These are phyloP conservation scores for Eristalinus sepulchralis DNA, from an alignment of 2,888 invertebrate genomes.

Conservation along the genomic window DNA sequence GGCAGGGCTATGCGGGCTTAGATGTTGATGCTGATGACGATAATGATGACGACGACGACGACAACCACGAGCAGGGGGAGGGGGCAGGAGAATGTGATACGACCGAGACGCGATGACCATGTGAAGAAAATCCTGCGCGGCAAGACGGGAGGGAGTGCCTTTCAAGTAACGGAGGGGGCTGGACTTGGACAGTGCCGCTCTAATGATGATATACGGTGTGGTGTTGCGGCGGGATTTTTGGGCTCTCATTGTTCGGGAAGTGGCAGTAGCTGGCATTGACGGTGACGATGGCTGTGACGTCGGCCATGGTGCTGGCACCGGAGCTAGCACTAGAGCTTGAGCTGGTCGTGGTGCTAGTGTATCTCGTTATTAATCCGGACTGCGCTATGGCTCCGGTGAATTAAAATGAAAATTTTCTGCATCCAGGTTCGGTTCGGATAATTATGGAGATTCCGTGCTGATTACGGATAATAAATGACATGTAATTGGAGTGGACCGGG, in stretches of 20 bases:
- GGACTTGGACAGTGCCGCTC: slow-evolving; percentile 14
- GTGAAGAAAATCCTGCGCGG: slow-evolving; percentile 42
- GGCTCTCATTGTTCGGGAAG: slow-evolving; percentile 22
- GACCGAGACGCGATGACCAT: slow-evolving; percentile 46
- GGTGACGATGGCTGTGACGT: slow-evolving; percentile 9
- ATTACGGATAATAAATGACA: slow-evolving; percentile 70
- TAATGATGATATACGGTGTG: slow-evolving; percentile 60
- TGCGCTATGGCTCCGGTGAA: slow-evolving; percentile 29
- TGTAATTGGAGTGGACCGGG: slow-evolving; percentile 59
- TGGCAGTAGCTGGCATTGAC: neutral
- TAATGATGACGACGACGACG: slow-evolving; percentile 53
- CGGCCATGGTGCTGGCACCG: neutral
- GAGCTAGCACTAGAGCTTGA: slow-evolving; percentile 1
- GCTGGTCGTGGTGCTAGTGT: neutral
- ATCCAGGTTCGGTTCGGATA: slow-evolving; percentile 53
- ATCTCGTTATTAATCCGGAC: slow-evolving; percentile 37
- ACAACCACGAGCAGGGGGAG: slow-evolving; percentile 6
- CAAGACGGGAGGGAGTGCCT: slow-evolving; percentile 4
- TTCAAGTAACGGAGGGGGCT: neutral
- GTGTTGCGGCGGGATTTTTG: slow-evolving; percentile 32
- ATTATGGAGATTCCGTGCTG: slow-evolving; percentile 69
- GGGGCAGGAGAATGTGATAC: neutral
- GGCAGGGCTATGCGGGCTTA: slow-evolving; percentile 21
- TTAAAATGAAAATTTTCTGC: slow-evolving; percentile 55
- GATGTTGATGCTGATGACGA: slow-evolving; percentile 67